Conservation (phyloP, 2,797 vertebrate species). For the Lagorchestes hirsutus region DNA sequence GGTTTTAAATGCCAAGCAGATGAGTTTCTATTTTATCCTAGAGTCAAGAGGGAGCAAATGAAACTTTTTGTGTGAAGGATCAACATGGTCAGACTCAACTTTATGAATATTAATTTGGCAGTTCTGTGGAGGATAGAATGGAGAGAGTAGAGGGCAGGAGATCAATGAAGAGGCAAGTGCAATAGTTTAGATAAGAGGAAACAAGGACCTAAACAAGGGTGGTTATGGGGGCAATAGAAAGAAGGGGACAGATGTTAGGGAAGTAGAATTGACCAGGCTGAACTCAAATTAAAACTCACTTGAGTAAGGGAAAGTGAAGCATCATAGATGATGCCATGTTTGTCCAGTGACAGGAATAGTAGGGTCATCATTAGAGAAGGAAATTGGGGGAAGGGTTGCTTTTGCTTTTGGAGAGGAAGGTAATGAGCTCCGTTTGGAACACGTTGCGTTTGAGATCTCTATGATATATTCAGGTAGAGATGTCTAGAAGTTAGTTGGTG, state of each 20-base stretch:
- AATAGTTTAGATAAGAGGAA: background rate
- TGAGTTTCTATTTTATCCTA: slow-evolving; percentile 9
- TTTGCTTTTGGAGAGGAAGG: background rate
- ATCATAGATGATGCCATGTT: background rate
- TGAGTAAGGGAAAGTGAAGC: background rate
- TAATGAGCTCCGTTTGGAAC: background rate
- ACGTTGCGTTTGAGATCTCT: background rate
- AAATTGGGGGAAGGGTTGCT: background rate
- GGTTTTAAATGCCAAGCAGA: slow-evolving; percentile 8
- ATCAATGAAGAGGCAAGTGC: background rate
- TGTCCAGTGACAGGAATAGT: background rate
- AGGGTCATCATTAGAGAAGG: no score
- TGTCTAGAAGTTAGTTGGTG: background rate
- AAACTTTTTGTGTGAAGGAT: background rate
- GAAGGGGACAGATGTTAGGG: background rate
- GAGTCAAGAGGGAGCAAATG: slow-evolving; percentile 10
- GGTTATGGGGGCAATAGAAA: background rate
- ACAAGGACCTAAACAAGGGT: background rate
- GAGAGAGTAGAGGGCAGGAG: background rate
- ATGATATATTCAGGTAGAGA: background rate
- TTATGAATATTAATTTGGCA: slow-evolving; percentile 1
- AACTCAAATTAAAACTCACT: background rate
- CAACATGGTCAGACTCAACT: background rate
- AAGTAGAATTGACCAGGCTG: background rate
- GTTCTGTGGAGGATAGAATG: background rate